A percentile compares a stretch with the other conserved stretches of the same genome.
These are phyloP conservation scores for Dyspetes luteomarginatus DNA, from an alignment of 2,888 invertebrate genomes.

Conservation along the genomic window DNA sequence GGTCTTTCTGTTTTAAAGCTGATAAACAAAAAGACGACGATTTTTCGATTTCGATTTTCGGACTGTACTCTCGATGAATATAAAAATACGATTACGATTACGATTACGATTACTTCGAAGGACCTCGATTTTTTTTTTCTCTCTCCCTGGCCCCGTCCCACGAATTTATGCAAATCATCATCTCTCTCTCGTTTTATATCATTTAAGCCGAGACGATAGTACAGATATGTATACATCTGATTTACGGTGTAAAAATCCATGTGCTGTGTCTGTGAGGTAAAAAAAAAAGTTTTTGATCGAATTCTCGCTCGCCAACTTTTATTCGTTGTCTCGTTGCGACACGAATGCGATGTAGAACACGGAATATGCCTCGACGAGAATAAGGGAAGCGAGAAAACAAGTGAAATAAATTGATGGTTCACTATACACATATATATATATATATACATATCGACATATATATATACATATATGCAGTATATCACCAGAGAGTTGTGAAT, in stretches of 20 bases:
- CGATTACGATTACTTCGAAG: neutral
- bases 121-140: neutral
- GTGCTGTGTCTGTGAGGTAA: neutral
- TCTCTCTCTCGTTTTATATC: neutral
- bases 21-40: neutral
- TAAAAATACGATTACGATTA: neutral
- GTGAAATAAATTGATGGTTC: neutral
- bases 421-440: too few species aligned
- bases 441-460: too few species aligned
- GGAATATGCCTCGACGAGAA: neutral
- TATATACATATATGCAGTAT: too few species aligned
- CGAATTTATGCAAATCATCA: neutral
- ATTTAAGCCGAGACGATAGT: neutral
- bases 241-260: neutral
- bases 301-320: conserved; percentile 14
- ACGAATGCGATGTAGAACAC: neutral
- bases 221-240: too few species aligned
- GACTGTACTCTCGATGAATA: neutral
- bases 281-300: conserved; percentile 23
- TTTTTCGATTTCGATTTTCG: neutral
- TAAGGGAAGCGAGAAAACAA: neutral
- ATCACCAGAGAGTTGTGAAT: neutral
- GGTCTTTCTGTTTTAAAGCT: neutral
- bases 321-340: neutral
- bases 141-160: neutral